phyloP scores from a whole-genome alignment of 1,140 invertebrate genomes.

The Listronotus oregonensis region DNA sequence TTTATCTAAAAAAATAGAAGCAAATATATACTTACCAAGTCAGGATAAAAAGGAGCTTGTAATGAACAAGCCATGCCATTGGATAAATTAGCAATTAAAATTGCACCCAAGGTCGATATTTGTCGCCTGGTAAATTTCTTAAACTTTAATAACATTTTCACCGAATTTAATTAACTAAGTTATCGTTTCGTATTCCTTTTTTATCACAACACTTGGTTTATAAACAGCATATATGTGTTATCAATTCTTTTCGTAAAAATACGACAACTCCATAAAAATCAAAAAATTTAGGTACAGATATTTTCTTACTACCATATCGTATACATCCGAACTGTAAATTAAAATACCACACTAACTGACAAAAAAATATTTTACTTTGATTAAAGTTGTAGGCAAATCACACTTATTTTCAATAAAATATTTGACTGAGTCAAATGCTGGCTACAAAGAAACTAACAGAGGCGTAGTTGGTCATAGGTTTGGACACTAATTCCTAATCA shows the following conservation, averaged over 20 bases:
- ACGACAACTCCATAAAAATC: conserved; percentile 18
- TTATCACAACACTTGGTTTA: no score
- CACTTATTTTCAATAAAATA: no score
- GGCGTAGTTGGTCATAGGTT: neutral
- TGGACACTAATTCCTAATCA: neutral
- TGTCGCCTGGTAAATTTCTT: conserved; percentile 14
- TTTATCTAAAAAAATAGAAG: no score
- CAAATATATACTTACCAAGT: conserved; percentile 5
- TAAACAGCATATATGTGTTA: no score
- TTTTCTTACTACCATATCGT: conserved; percentile 23
- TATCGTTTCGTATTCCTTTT: no score
- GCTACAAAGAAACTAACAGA: neutral
- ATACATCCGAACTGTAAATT: neutral
- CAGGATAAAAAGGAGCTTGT: conserved; percentile 26
- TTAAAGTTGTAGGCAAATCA: no score
- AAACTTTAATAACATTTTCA: conserved; percentile 9
- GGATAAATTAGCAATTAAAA: conserved; percentile 7
- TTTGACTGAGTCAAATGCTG: neutral
- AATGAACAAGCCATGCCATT: conserved; percentile 20
- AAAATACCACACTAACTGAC: neutral
- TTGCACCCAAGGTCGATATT: conserved; percentile 2
- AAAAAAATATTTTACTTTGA: no score
- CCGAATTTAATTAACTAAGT: neutral
- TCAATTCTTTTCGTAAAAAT: conserved; percentile 7
- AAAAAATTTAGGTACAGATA: conserved; percentile 23